Percentiles rank a stretch among this genome's conserved stretches.
These are phyloP conservation scores for Sminthurides aquaticus DNA, from an alignment of 2,888 invertebrate genomes.

Conservation along the genomic window DNA sequence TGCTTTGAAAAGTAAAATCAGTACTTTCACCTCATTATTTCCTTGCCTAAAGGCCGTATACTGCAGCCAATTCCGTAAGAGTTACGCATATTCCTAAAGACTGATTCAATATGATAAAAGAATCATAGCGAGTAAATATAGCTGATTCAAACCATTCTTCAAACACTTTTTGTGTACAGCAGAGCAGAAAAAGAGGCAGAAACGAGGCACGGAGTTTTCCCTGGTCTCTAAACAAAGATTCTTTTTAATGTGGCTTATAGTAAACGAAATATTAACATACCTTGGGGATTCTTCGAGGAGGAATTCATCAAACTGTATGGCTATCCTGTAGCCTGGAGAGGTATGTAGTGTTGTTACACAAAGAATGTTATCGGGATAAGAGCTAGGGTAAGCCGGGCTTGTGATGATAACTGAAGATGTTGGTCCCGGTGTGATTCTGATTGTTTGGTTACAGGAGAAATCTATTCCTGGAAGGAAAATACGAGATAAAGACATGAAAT, in stretches of 20 bases:
- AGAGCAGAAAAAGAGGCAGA: no score
- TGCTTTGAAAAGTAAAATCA: no score
- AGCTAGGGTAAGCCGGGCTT: conserved; percentile 71
- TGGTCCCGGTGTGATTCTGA: conserved; percentile 58
- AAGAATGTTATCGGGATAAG: conserved; percentile 67
- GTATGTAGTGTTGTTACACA: conserved; percentile 66
- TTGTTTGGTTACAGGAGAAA: conserved; percentile 59
- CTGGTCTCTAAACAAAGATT: no score
- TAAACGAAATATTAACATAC: conserved; percentile 51
- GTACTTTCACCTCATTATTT: no score
- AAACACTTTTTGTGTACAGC: not conserved
- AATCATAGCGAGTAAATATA: not conserved
- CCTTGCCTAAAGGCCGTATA: no score
- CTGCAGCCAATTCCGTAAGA: no score
- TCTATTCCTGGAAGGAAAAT: conserved; percentile 29
- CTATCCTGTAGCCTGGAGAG: conserved; percentile 61
- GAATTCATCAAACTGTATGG: conserved; percentile 67
- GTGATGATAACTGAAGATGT: conserved; percentile 59
- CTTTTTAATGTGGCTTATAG: no score
- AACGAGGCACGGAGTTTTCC: no score
- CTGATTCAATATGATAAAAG: no score
- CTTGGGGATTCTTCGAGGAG: conserved; percentile 68
- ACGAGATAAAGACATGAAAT: no score
- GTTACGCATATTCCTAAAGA: no score
- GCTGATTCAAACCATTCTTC: no score